A percentile compares a stretch with the other conserved stretches of the same genome.
Conservation (phyloP, 2,888 invertebrate species). For the Lasioglossum villosulum region DNA sequence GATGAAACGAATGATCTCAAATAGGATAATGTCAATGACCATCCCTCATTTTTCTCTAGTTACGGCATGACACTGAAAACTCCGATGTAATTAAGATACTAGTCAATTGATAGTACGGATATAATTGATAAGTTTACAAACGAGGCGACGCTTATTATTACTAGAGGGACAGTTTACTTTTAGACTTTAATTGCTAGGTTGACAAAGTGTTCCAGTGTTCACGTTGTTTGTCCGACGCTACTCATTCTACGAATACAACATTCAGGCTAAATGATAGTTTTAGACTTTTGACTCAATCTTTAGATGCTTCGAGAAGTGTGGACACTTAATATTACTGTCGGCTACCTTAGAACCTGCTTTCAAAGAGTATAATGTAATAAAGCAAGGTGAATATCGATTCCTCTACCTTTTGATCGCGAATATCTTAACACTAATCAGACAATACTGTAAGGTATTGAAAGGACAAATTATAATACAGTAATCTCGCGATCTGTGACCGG, state of each 20-base stretch:
- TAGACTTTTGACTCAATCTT: neutral
- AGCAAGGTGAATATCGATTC: neutral
- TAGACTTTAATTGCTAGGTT: neutral
- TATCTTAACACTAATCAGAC: no score
- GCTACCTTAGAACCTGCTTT: neutral
- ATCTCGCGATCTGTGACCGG: no score
- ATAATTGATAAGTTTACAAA: conserved; percentile 1
- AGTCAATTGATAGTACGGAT: neutral
- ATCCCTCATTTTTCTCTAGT: neutral
- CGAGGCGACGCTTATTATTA: neutral
- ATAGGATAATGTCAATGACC: neutral
- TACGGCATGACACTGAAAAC: neutral
- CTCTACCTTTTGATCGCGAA: neutral
- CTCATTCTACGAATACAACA: neutral
- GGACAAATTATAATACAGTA: no score
- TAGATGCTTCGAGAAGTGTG: neutral
- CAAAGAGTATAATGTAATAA: neutral
- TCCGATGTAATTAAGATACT: neutral
- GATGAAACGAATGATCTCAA: neutral
- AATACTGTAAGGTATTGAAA: no score
- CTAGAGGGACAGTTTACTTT: neutral
- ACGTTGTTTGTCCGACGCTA: neutral
- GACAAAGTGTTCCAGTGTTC: neutral
- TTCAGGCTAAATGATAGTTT: neutral
- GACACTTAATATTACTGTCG: neutral